Conservation (phyloP, 2,797 vertebrate species). For the Danio jaintianensis region DNA sequence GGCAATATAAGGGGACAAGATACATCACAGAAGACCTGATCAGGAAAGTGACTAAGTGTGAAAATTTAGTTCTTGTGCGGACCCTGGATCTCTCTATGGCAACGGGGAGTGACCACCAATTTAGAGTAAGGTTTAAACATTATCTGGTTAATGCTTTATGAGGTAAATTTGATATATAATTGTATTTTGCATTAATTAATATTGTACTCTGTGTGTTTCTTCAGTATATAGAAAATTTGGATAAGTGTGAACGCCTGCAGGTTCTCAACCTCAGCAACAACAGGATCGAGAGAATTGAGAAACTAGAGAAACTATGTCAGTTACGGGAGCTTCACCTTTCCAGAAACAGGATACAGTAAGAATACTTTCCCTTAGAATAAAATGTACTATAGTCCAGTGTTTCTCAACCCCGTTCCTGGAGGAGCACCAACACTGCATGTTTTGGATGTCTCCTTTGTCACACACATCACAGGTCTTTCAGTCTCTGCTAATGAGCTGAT, state of each 20-base stretch:
- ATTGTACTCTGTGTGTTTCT: constrained; percentile 28
- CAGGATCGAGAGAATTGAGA: constrained; percentile 85
- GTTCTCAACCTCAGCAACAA: constrained; percentile 83
- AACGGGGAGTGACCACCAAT: constrained; percentile 80
- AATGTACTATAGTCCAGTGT: too few species aligned
- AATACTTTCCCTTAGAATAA: not conserved
- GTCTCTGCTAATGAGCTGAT: too few species aligned
- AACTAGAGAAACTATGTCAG: constrained; percentile 78
- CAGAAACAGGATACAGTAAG: constrained; percentile 71
- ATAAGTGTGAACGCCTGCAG: constrained; percentile 81
- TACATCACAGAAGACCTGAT: constrained; percentile 84
- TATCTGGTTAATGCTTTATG: not conserved
- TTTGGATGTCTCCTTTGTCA: too few species aligned
- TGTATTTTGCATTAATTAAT: not conserved
- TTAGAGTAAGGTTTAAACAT: constrained; percentile 74
- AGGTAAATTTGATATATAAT: not conserved
- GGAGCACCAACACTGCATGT: too few species aligned
- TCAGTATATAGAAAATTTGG: constrained; percentile 87
- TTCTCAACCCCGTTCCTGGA: too few species aligned
- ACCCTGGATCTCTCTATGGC: constrained; percentile 82
- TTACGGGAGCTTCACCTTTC: constrained; percentile 85
- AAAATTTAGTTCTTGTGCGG: constrained; percentile 74
- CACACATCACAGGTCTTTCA: too few species aligned
- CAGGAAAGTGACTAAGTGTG: constrained; percentile 79
- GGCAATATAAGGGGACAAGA: constrained; percentile 70